Evolutionary conservation across 2,113 vertebrate genomes (phyloP).

Genomic region (Heliornis fulica): DNA sequence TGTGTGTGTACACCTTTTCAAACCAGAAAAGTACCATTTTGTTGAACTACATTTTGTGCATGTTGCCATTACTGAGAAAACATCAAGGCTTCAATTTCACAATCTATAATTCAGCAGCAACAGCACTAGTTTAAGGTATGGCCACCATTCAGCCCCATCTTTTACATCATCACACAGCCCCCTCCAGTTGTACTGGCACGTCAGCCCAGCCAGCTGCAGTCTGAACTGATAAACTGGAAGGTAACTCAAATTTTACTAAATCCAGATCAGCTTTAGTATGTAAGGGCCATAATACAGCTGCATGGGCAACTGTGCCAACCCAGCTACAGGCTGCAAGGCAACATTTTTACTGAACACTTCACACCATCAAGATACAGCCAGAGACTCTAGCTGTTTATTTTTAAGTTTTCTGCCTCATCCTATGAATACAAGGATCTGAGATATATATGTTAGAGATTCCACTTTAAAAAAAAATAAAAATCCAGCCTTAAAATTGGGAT

Average conservation of each 20-base stretch:
- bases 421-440: background rate
- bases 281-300: background rate
- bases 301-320: background rate
- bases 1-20: background rate
- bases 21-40: background rate
- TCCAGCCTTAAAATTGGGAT: background rate
- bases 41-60: background rate
- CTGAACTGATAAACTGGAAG: background rate
- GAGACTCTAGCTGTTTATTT: background rate
- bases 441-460: background rate
- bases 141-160: background rate
- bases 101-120: background rate
- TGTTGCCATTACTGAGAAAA: background rate
- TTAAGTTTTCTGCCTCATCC: background rate
- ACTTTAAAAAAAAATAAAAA: background rate
- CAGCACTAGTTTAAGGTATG: background rate
- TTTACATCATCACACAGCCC: fast-evolving
- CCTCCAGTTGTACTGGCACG: background rate
- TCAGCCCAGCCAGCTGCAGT: background rate
- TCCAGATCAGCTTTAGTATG: background rate
- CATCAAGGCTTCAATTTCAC: background rate
- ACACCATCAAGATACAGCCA: background rate
- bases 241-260: background rate
- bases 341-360: background rate
- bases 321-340: background rate